These are phyloP conservation scores for Lytechinus variegatus DNA, from an alignment of 35 echinoderm and acorn worm species.

Conservation along the genomic window DNA sequence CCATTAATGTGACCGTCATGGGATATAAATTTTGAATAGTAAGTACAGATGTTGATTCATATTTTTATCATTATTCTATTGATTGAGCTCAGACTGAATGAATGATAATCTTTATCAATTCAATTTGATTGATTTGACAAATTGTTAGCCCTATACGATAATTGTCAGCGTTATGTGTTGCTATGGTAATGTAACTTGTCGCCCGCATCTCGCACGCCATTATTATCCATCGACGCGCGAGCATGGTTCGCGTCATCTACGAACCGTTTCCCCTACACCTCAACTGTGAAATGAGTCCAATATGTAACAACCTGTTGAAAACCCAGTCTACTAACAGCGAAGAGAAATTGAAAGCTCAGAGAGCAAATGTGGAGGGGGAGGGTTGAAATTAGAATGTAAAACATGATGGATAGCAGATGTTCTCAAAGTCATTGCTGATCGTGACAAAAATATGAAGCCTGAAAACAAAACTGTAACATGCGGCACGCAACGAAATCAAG, in stretches of 20 bases:
- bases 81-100: too few species aligned
- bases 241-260: not conserved
- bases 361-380: not conserved
- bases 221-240: not conserved
- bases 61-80: too few species aligned
- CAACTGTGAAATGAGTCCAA: conserved; percentile 10
- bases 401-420: not conserved
- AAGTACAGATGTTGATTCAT: too few species aligned
- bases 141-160: too few species aligned
- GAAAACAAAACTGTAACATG: conserved; percentile 19
- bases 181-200: not conserved
- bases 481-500: conserved; percentile 16
- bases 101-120: too few species aligned
- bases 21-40: too few species aligned
- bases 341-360: not conserved
- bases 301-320: conserved; percentile 5
- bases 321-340: not conserved
- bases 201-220: not conserved
- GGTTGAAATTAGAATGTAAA: not conserved
- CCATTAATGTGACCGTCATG: too few species aligned
- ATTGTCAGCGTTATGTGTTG: too few species aligned
- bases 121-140: too few species aligned
- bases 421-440: not conserved
- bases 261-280: not conserved
- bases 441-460: not conserved